These are phyloP conservation scores for Archocentrus centrarchus DNA, from an alignment of 2,113 vertebrate genomes.

Conservation along the genomic window DNA sequence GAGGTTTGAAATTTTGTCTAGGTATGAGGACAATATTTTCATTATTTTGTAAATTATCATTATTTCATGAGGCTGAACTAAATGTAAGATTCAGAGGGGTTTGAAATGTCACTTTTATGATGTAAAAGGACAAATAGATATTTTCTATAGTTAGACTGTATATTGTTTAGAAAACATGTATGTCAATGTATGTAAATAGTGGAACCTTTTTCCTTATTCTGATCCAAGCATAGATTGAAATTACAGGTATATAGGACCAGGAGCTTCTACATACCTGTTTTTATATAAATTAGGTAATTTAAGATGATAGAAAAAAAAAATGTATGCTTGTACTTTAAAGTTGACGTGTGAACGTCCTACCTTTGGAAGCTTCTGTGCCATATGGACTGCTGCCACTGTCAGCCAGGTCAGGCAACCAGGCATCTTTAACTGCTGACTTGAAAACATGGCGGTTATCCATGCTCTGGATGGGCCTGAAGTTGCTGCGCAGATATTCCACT, in stretches of 20 bases:
- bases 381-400: constrained; percentile 88
- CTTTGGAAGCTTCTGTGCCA: constrained; percentile 93
- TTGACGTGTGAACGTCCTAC: constrained; percentile 68
- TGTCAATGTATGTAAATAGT: too few species aligned
- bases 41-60: too few species aligned
- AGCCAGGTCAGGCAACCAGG: constrained; percentile 89
- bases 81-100: too few species aligned
- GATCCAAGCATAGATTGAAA: not conserved
- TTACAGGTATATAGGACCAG: not conserved
- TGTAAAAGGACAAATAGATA: too few species aligned
- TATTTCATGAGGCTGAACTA: too few species aligned
- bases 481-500: constrained; percentile 95
- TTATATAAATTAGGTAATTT: not conserved
- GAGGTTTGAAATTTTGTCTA: too few species aligned
- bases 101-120: too few species aligned
- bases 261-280: not conserved
- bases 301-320: not conserved
- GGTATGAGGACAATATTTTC: too few species aligned
- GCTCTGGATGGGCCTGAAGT: constrained; percentile 91
- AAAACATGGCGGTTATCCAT: constrained; percentile 89
- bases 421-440: constrained; percentile 93
- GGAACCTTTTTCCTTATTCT: not conserved
- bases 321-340: not conserved
- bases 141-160: too few species aligned
- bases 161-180: not conserved